Base-by-base conservation (phyloP, 2,113 vertebrate genomes). In the Coracopsis vasa region DNA sequence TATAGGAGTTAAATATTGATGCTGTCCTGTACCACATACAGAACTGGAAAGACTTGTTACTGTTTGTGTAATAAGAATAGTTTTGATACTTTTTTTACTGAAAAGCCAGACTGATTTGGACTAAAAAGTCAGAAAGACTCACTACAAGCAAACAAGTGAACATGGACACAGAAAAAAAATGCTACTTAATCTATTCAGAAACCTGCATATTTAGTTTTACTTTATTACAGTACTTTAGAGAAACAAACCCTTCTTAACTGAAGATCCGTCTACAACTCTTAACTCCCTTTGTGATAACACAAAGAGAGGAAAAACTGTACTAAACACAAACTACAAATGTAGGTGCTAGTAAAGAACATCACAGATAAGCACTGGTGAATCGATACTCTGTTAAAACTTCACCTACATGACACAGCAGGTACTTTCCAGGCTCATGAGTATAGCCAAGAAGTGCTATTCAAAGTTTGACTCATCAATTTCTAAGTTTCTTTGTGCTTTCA, bases 141-240 rank as follows among this genome's bases (percentile, higher is more conserved):
- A 25, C 35, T 58, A 19, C n/a, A 61, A 85, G 31, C n/a, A 61
- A 88, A 16, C 9, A 91, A 69, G 19, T 5, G 9, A 75, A 65
- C 27, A 16, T 0, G 3, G n/a, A 42, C 11, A 28, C 0, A 58
- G 1, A 17, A 47, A 62, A 73, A 39, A 44, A 20, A 16, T 1
- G 0, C 5, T n/a, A n/a, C 13, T 50, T 45, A 28, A 16, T 33
- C 47, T 54, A 71, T 14, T 35, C 10, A 28, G 44, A 60, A 18
- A 3, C 3, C 14, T 27, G 12, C 37, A 19, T 39, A 47, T 17
- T 87, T 71, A 39, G 16, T 78, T 86, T 54, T 47, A 78, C 8
- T 73, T 86, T 4, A 31, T 27, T 48, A 27, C 18, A 64, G 20
- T 62, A 74, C 29, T 72, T 89, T 21, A 28, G 23, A 83, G 27